phyloP scores from a whole-genome alignment of 2,888 invertebrate species.

The Pocota personata region DNA sequence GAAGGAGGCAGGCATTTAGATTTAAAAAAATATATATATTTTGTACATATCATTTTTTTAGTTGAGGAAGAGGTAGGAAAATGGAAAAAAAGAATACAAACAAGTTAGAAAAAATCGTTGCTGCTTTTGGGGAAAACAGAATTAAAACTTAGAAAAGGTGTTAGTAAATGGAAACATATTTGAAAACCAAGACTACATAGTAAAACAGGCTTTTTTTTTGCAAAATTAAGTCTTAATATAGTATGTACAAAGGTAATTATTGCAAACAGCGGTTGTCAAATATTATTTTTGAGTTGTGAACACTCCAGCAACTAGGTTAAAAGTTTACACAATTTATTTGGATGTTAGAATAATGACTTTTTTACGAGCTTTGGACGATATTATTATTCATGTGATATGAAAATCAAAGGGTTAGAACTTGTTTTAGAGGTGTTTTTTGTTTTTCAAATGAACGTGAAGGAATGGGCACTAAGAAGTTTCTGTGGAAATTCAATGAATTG shows the following conservation, averaged over 20 bases:
- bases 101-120: slow-evolving; percentile 44
- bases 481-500: slow-evolving; percentile 23
- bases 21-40: slow-evolving; percentile 3
- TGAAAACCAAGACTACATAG: slow-evolving; percentile 25
- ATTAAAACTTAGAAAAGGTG: slow-evolving; percentile 1
- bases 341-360: slow-evolving; percentile 14
- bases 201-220: neutral
- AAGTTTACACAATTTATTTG: slow-evolving; percentile 1
- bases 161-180: slow-evolving; percentile 17
- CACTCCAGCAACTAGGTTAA: slow-evolving; percentile 15
- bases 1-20: slow-evolving; percentile 9
- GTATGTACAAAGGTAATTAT: slow-evolving; percentile 3
- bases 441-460: slow-evolving; percentile 22
- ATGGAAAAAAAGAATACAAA: slow-evolving; percentile 52
- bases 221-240: neutral
- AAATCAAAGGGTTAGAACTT: neutral
- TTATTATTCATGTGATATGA: neutral
- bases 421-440: neutral
- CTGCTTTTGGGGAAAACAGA: slow-evolving; percentile 14
- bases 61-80: slow-evolving; percentile 28
- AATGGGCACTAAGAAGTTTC: slow-evolving; percentile 21
- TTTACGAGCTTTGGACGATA: neutral
- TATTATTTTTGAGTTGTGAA: neutral
- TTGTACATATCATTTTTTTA: slow-evolving; percentile 19
- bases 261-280: slow-evolving; percentile 23